Base-by-base conservation (phyloP, 2,797 vertebrate genomes). In the Muscicapa comitata region DNA sequence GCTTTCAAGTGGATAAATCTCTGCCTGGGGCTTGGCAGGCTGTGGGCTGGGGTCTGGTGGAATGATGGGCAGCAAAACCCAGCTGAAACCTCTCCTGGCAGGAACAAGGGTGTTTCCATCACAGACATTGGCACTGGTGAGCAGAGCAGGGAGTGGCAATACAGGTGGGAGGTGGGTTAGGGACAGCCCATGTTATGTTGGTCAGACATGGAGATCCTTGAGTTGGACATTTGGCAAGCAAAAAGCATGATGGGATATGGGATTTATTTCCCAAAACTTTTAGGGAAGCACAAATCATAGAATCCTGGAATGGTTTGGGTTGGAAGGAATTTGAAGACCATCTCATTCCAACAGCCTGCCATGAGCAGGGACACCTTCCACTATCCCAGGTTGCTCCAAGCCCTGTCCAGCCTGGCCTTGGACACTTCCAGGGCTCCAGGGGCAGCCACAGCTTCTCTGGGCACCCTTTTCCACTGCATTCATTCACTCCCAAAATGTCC, bases 111-210 rank as follows among this genome's bases (percentile, higher is more conserved):
- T 42, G 53, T 77, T 89, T 57, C n/a, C 35, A 4, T 54, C 0
- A 0, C 24, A 6, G 57, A 31, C 37, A 6, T 57, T 73, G 25
- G 26, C 19, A 1, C 26, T 31, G 13, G 9, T 37, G 50, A 57
- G 53, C 35, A 2, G 48, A 78, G 58, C 40, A 67, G 57, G 63
- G 50, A 33, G 67, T 45, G 62, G 26, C 54, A 54, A 0, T 2
- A 3, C 1, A 4, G 21, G 15, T 57, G 55, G 16, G 5, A 0
- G 26, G 14, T 28, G 40, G 35, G 12, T n/a, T n/a, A 18, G 26
- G 6, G 14, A 12, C 55, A 48, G 5, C 20, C 18, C 18, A 0
- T 2, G 1, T 35, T 10, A 35, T 35, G 35, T 35, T 71, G 13
- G 20, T 71, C 54, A 31, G 37, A n/a, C 3, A 3, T 1, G n/a